These are phyloP conservation scores for Galeruca laticollis DNA, from an alignment of 2,888 invertebrate genomes.

Conservation along the genomic window DNA sequence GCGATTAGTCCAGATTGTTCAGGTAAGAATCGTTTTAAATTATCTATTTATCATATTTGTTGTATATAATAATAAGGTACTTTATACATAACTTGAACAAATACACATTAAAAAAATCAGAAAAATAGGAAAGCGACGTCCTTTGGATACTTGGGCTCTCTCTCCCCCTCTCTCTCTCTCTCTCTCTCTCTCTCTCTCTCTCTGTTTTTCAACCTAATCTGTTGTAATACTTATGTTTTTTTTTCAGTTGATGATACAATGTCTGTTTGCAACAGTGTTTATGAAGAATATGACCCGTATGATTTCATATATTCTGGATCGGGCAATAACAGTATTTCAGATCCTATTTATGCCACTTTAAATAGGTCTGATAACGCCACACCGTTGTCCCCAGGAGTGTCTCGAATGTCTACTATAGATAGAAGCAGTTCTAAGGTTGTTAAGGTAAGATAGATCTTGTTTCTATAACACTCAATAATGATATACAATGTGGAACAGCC, in stretches of 20 bases:
- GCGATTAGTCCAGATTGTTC: constrained; percentile 68
- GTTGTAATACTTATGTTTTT: neutral
- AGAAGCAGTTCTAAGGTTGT: constrained; percentile 59
- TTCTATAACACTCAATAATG: neutral
- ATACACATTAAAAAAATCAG: too few species aligned
- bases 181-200: too few species aligned
- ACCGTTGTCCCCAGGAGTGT: constrained; percentile 66
- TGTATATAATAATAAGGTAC: neutral
- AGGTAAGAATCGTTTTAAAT: constrained; percentile 9
- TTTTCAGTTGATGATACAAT: constrained; percentile 66
- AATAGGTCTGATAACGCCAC: constrained; percentile 68
- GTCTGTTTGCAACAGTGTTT: constrained; percentile 76
- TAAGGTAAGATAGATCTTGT: constrained; percentile 44
- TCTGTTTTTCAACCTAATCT: too few species aligned
- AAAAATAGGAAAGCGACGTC: too few species aligned
- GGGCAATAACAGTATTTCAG: constrained; percentile 74
- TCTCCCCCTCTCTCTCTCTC: too few species aligned
- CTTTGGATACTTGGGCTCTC: too few species aligned
- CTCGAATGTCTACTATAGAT: constrained; percentile 69
- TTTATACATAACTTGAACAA: too few species aligned
- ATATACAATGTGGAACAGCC: neutral
- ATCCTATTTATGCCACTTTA: constrained; percentile 79
- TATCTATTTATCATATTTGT: neutral
- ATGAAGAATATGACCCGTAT: constrained; percentile 83
- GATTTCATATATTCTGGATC: constrained; percentile 78